phyloP scores from a whole-genome alignment of 2,888 invertebrate genomes.

The Maniola hyperantus region DNA sequence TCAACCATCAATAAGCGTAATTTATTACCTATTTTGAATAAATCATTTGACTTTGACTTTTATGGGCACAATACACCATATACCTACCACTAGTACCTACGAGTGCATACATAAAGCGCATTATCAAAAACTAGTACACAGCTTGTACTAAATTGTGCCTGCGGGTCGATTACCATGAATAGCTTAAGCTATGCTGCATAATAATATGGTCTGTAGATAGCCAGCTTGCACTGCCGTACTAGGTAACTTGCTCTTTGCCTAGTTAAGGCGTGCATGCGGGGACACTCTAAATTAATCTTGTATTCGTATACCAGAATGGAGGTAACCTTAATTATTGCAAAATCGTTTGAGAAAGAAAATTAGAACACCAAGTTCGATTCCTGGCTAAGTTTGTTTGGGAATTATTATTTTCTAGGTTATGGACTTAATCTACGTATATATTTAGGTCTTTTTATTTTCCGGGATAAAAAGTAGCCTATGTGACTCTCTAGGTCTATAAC shows the following conservation, averaged over 20 bases:
- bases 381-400: no score
- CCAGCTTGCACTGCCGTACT: constrained; percentile 6
- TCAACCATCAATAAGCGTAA: no score
- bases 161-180: constrained; percentile 21
- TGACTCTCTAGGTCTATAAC: no score
- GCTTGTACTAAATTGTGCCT: constrained; percentile 13
- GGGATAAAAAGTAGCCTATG: no score
- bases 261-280: constrained; percentile 5
- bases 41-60: no score
- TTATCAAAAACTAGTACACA: constrained; percentile 6
- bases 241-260: constrained; percentile 17
- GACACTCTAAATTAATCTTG: constrained; percentile 16
- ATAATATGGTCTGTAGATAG: constrained; percentile 18
- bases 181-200: constrained; percentile 20
- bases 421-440: no score
- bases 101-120: not conserved
- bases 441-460: no score
- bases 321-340: not conserved
- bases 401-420: no score
- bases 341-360: not conserved
- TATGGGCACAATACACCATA: not conserved
- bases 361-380: not conserved
- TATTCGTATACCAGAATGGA: not conserved
- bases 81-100: not conserved
- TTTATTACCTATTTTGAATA: no score